These are phyloP conservation scores for Anneissia japonica DNA, from an alignment of 35 echinoderm and acorn worm genomes.

Conservation along the genomic window DNA sequence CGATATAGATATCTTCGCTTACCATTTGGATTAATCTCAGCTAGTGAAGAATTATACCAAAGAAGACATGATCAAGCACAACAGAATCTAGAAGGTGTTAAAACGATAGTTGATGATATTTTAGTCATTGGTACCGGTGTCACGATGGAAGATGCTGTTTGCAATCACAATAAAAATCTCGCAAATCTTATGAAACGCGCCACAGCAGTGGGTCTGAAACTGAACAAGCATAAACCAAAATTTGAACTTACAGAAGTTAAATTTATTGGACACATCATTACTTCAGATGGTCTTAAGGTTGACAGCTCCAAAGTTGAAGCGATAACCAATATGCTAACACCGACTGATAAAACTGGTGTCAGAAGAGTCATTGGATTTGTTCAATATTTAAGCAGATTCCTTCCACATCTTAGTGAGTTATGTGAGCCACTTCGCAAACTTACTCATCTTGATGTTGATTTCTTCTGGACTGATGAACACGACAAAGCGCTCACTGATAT, in stretches of 20 bases:
- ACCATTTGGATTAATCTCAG: too few relatives aligned
- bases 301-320: constrained; percentile 36
- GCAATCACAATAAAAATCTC: too few relatives aligned
- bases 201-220: neutral
- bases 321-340: constrained; percentile 21
- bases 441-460: neutral
- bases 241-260: constrained; percentile 31
- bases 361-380: constrained; percentile 9
- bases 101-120: too few relatives aligned
- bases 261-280: constrained; percentile 40
- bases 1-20: too few relatives aligned
- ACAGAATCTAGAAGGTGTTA: too few relatives aligned
- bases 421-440: constrained; percentile 24
- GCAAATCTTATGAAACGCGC: too few relatives aligned
- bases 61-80: too few relatives aligned
- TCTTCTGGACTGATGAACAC: constrained; percentile 3
- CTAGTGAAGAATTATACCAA: too few relatives aligned
- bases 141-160: too few relatives aligned
- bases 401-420: constrained; percentile 19
- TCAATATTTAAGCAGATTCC: constrained; percentile 25
- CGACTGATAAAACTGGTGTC: constrained; percentile 14
- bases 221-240: constrained; percentile 58
- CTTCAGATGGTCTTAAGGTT: constrained; percentile 10
- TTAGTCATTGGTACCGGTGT: too few relatives aligned
- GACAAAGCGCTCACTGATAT: constrained; percentile 10